These are phyloP conservation scores for Harpalus rubripes DNA, from an alignment of 2,888 invertebrate species.

Conservation along the genomic window DNA sequence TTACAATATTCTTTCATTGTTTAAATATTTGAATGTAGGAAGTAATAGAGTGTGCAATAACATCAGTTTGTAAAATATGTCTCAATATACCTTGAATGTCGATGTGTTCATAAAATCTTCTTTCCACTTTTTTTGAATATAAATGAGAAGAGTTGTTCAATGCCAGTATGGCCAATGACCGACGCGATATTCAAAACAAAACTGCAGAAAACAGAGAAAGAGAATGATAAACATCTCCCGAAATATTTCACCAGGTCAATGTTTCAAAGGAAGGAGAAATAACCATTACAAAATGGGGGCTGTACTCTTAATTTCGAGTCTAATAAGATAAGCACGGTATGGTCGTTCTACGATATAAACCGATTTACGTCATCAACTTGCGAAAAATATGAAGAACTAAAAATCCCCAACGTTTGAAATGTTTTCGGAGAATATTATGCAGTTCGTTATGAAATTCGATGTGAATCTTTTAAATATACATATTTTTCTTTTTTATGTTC, in stretches of 20 bases:
- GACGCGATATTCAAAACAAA: slow-evolving; percentile 26
- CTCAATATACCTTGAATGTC: slow-evolving; percentile 43
- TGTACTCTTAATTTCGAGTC: no score
- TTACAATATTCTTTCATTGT: slow-evolving; percentile 12
- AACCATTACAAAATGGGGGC: no score
- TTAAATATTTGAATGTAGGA: slow-evolving; percentile 25
- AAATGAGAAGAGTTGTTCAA: slow-evolving; percentile 47
- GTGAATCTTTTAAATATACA: no score
- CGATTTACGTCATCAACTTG: no score
- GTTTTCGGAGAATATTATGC: no score
- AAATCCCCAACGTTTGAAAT: no score
- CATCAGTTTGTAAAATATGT: slow-evolving; percentile 10
- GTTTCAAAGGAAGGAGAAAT: background rate
- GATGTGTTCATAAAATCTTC: slow-evolving; percentile 32
- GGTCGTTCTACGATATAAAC: no score
- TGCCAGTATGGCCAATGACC: slow-evolving; percentile 54
- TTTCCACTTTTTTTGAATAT: slow-evolving; percentile 37
- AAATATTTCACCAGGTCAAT: background rate
- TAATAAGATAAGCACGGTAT: no score
- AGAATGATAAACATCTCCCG: background rate
- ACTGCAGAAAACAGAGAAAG: background rate
- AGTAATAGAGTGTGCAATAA: background rate
- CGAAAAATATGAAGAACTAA: no score
- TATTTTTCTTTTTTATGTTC: no score
- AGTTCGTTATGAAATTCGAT: no score